A percentile compares a stretch with the other conserved stretches of the same genome.
Conservation (phyloP, 2,888 invertebrate species). For the Anagyrus pseudococci region DNA sequence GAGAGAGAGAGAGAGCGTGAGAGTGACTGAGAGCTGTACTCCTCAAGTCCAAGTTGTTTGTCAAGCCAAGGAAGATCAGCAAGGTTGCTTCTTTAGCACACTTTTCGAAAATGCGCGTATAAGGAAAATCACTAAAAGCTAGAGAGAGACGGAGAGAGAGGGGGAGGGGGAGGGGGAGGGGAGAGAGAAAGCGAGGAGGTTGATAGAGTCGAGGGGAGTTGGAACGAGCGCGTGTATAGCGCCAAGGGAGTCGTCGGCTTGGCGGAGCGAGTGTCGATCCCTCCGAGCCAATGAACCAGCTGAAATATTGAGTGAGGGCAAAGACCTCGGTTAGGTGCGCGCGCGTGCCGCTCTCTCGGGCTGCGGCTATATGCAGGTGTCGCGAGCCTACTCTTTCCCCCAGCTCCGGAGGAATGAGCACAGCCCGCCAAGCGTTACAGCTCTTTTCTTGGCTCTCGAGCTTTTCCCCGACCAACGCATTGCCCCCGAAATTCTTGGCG, state of each 20-base stretch:
- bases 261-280: neutral
- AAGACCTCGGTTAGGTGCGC: constrained; percentile 47
- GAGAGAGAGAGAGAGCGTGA: neutral
- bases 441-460: no score
- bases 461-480: no score
- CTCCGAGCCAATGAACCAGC: constrained; percentile 55
- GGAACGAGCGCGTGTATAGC: constrained; percentile 8
- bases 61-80: no score
- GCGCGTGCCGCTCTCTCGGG: neutral
- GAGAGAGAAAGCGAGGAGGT: constrained; percentile 26
- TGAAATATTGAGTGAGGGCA: constrained; percentile 61
- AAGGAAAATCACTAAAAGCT: neutral
- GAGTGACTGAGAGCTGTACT: no score
- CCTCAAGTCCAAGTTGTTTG: no score
- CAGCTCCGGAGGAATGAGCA: no score
- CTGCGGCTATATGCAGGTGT: neutral
- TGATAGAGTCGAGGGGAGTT: constrained; percentile 17
- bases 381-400: neutral
- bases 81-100: no score
- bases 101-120: no score
- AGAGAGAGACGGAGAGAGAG: constrained; percentile 3
- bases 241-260: constrained; percentile 25
- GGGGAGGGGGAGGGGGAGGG: neutral
- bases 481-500: no score
- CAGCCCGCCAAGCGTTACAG: no score